Base-by-base conservation (phyloP, 2,888 invertebrate species). In the Cataglyphis livida region DNA sequence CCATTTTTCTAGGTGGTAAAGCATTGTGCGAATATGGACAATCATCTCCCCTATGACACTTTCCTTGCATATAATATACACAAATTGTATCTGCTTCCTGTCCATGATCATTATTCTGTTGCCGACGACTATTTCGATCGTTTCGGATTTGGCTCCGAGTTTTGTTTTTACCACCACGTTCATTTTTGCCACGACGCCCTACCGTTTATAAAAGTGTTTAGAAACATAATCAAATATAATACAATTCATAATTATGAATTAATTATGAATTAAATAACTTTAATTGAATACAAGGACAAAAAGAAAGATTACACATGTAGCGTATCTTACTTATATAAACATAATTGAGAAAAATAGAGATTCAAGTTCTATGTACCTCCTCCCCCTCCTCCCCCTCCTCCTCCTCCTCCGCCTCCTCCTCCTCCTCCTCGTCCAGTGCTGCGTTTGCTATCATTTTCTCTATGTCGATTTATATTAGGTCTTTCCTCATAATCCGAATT, bases 1-100 rank as follows among this genome's bases (percentile, higher is more conserved):
- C 99, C 96, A 98, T 96, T 95, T 98, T 98, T 90, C 98, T 96
- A 0, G 97, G 97, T 64, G 97, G 97, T 75, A 96, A 95, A 66
- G 97, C 97, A 92, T 98, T 97, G 93, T 99, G 99, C 21, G 98
- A 98, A 94, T 97, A 98, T 70, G 97, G 96, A 95, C 98, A 98
- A 89, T 98, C 98, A 84, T 97, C 96, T 82, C 98, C 97, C 95
- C 96, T 95, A 84, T 97, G 97, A 94, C 98, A 98, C 95, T 98
- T 98, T 81, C 98, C 98, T 95, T 98, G 98, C 96, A 98, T 96
- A 93, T 96, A 98, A 95, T 97, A 98, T 88, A 97, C 96, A 93
- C 98, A 98, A 86, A 98, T 96, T 25, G 96, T 96, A 84, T 97
- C 97, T 7, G 96, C 95, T 92, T 96, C 96, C 93, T 96, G 96